Conservation (phyloP, 2,797 vertebrate species). For the Meda fulgida region DNA sequence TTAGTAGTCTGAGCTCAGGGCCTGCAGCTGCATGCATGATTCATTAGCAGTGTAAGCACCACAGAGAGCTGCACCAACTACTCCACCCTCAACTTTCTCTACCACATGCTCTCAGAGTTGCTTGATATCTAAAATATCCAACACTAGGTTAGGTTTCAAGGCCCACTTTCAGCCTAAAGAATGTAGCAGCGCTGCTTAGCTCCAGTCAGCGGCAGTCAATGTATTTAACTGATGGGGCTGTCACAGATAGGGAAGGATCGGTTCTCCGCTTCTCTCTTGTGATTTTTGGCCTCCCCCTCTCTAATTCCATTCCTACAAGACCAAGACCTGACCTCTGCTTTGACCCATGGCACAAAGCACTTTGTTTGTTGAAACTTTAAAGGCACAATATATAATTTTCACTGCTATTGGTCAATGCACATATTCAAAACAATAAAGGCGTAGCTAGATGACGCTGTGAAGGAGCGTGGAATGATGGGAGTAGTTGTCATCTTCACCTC, state of each 20-base stretch:
- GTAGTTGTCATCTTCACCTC: not conserved
- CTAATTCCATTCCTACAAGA: slow-evolving; percentile 53
- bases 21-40: slow-evolving; percentile 53
- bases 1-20: slow-evolving; percentile 49
- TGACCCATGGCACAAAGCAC: slow-evolving; percentile 40
- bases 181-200: slow-evolving; percentile 33
- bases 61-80: slow-evolving; percentile 44
- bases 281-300: slow-evolving; percentile 65
- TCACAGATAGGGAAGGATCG: slow-evolving; percentile 57
- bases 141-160: slow-evolving; percentile 2
- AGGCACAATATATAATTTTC: not conserved
- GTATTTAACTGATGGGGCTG: slow-evolving; percentile 57
- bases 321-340: slow-evolving; percentile 42
- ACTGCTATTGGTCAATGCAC: fast-evolving
- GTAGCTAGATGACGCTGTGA: not conserved
- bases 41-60: slow-evolving; percentile 45
- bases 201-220: slow-evolving; percentile 49
- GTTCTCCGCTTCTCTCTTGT: slow-evolving; percentile 50
- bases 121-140: slow-evolving; percentile 10
- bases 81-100: slow-evolving; percentile 49
- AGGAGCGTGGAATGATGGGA: not conserved
- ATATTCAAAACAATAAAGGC: not conserved
- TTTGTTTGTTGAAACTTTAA: not conserved
- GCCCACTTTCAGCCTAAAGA: slow-evolving; percentile 30
- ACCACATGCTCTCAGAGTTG: slow-evolving; percentile 34